Percentiles rank a stretch among this genome's conserved stretches.
Conservation (phyloP, 2,113 vertebrate genomes). For the Paracanthobrama guichenoti region DNA sequence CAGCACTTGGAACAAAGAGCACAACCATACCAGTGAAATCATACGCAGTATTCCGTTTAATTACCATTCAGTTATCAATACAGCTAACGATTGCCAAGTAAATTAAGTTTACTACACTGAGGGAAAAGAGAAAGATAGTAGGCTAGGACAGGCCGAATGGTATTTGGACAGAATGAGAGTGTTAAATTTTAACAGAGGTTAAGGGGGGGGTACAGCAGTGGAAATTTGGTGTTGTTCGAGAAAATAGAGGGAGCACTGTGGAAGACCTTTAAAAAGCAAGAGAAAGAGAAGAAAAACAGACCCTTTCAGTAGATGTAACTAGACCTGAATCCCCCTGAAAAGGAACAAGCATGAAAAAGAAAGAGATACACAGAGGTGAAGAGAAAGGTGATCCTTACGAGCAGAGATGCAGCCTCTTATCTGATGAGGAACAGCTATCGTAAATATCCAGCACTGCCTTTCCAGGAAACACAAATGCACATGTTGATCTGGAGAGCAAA, state of each 20-base stretch:
- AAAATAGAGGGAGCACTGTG: neutral
- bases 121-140: neutral
- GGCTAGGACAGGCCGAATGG: neutral
- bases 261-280: constrained; percentile 3
- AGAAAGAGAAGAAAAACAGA: constrained; percentile 14
- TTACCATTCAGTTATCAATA: constrained; percentile 11
- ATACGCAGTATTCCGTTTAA: constrained; percentile 4
- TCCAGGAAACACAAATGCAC: constrained; percentile 45
- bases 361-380: constrained; percentile 45
- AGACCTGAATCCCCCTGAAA: constrained; percentile 31
- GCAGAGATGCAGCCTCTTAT: constrained; percentile 44
- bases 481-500: constrained; percentile 28
- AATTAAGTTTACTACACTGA: neutral
- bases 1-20: constrained; percentile 23
- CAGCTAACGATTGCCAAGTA: constrained; percentile 13
- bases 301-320: constrained; percentile 43
- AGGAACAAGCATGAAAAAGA: constrained; percentile 2
- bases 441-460: constrained; percentile 50
- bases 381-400: constrained; percentile 43
- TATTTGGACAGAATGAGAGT: constrained; percentile 26
- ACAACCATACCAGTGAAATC: constrained; percentile 19
- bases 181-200: constrained; percentile 42
- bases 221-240: constrained; percentile 19
- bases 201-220: constrained; percentile 1
- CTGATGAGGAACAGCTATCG: constrained; percentile 49